Conservation (phyloP, 2,888 invertebrate genomes). For the Taenaris catops region DNA sequence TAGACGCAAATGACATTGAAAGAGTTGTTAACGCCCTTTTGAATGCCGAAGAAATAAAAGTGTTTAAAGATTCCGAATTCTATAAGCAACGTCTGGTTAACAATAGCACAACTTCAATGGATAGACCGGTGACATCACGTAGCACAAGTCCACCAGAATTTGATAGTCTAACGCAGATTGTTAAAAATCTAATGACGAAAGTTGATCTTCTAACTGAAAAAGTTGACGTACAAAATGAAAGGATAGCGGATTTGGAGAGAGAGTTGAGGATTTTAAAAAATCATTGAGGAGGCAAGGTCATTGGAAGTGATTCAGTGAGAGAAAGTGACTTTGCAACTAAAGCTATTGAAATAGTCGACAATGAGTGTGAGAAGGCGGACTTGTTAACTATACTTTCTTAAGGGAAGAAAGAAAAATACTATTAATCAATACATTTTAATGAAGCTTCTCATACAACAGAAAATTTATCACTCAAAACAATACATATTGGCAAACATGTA, state of each 20-base stretch:
- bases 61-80: conserved; percentile 47
- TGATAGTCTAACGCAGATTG: too few relatives aligned
- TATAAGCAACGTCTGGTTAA: conserved; percentile 33
- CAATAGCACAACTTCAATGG: conserved; percentile 1
- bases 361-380: not conserved
- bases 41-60: conserved; percentile 39
- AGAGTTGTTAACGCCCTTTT: conserved; percentile 40
- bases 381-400: too few relatives aligned
- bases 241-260: conserved; percentile 31
- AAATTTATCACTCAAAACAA: too few relatives aligned
- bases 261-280: not conserved
- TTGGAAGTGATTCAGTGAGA: too few relatives aligned
- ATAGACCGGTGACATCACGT: too few relatives aligned
- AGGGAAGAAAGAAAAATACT: too few relatives aligned
- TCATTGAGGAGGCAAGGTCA: too few relatives aligned
- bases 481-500: too few relatives aligned
- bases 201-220: conserved; percentile 33
- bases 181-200: conserved; percentile 34
- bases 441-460: too few relatives aligned
- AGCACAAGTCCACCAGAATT: too few relatives aligned
- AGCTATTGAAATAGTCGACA: not conserved
- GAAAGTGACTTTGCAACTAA: not conserved
- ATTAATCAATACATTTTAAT: too few relatives aligned
- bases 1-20: conserved; percentile 48
- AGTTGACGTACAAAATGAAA: conserved; percentile 33